Base-by-base conservation (phyloP, 2,797 vertebrate species). In the Pangasius macronema region DNA sequence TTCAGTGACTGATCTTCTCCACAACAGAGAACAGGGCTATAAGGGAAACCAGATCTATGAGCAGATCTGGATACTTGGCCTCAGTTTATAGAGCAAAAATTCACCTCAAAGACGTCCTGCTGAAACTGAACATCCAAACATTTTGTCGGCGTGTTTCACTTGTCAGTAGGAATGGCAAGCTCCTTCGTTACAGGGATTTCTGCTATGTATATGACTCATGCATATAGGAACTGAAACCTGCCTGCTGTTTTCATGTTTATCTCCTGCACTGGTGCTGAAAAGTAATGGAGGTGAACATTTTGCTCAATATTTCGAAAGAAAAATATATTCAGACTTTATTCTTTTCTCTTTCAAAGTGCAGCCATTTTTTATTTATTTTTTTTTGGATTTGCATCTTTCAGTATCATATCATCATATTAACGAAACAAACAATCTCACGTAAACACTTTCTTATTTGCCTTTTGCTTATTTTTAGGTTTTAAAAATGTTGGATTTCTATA, bases 1-100 rank as follows among this genome's bases (percentile, higher is more conserved):
- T 73, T 57, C 68, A 42, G 68, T 72, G 65, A 72, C 20, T 55
- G 83, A 73, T 84, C 67, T 84, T 39, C 83, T 84, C 83, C 70
- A 68, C 53, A 46, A 51, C 16, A 49, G 51, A 27, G 51, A n/a
- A 42, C 51, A 84, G 33, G 13, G 67, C n/a, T 55, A 42, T 55
- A 39, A 73, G 53, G 3, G 68, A 84, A 72, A 73, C 51, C 68
- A 57, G 83, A 84, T 73, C 68, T 84, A 30, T 59, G 22, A 18
- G 22, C 83, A 57, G 33, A 57, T 72, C 53, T 42, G 53, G 51
- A 84, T 84, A 57, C 53, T 72, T 57, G 68, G 68, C 67, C n/a
- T 72, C 24, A 61, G 27, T 76, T 75, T 59, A 85, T 20, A 46
- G 70, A 63, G 72, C 55, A 76, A 76, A 85, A 63, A 85, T 49